Base-by-base conservation (phyloP, 2,797 vertebrate genomes). In the Arnoldichthys spilopterus region DNA sequence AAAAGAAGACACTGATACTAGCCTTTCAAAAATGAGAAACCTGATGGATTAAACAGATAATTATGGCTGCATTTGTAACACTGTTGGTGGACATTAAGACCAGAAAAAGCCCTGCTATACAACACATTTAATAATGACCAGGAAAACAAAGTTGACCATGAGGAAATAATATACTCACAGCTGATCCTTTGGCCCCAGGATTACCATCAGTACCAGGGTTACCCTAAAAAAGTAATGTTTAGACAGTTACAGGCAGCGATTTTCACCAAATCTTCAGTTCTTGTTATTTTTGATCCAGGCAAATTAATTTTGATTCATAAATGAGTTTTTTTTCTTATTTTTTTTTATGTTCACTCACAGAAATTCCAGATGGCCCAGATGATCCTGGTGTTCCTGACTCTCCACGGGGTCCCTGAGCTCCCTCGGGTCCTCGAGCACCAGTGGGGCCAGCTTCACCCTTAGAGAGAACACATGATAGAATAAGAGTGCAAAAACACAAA, bases 381-480 rank as follows among this genome's bases (percentile, higher is more conserved):
- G 97, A 97, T 88, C 98, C 98, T 5, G 98, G 96, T 73, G 94
- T 98, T n/a, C 97, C 98, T 2, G 90, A 92, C 91, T 99, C 98
- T 77, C 98, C 98, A 0, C 98, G 94, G 76, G 96, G 90, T 56
- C 98, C 98, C 86, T 98, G 97, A 68, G 93, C 91, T 20, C 98
- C 98, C 90, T 98, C 97, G 18, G 97, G 86, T 77, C 98, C 98
- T 51, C 98, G 95, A 2, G 90, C 94, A 20, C 98, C 98, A 0
- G 97, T 97, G 26, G 98, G 97, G 69, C 98, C 98, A 67, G 96
- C 97, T 92, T 99, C 98, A 82, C 98, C 98, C 98, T 99, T 20
- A 6, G 5, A 32, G 28, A 32, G 28, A 61, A 30, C 0, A 28
- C n/a, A 54, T 24, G 7, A 22, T 16, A 54, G n/a, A 24, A 24